Base-by-base conservation (phyloP, 1,140 invertebrate genomes). In the Drosophila mayri region DNA sequence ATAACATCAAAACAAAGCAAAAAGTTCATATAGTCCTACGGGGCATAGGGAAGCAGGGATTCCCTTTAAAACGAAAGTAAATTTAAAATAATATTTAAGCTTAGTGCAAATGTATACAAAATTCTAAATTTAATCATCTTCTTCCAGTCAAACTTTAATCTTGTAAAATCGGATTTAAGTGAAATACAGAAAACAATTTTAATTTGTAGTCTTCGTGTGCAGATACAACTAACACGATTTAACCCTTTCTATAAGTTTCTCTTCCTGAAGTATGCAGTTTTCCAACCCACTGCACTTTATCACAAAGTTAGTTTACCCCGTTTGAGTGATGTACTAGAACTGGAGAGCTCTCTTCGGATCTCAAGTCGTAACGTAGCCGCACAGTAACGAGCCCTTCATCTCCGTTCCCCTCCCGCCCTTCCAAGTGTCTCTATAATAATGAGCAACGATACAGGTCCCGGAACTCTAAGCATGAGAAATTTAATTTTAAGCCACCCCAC, bases 361-460 rank as follows among this genome's bases (percentile, higher is more conserved):
- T 87, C 63, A 80, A 80, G 80, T 84, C 76, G 64, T 71, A 81
- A 52, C 83, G 83, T 84, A 66, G 71, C 63, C 71, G 76, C 71
- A 79, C 68, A 88, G 83, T 84, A 88, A 88, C 79, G 77, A 80
- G 61, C 61, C 63, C 67, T 67, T 47, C 28, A 5, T 16, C 5
- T 14, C 22, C 30, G 25, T 8, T 14, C 30, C 16, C 38, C 7
- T 1, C 35, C 43, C 11, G 1, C 35, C 35, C 61, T 8, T 30
- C 67, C 66, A 58, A 35, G 60, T 79, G 83, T 70, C 79, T 80
- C 62, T 87, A 80, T 84, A 87, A 77, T 87, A 78, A 87, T 88
- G 84, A 88, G 84, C 76, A 70, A 66, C 75, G 65, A 68, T 49
- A 41, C 52, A 38, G 52, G 37, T 49, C 52, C 85, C 76, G 41